Evolutionary conservation across 2,113 vertebrate genomes (phyloP), one percentile per base, ranked within the genome.

Genomic region (Seriola aureovittata): DNA sequence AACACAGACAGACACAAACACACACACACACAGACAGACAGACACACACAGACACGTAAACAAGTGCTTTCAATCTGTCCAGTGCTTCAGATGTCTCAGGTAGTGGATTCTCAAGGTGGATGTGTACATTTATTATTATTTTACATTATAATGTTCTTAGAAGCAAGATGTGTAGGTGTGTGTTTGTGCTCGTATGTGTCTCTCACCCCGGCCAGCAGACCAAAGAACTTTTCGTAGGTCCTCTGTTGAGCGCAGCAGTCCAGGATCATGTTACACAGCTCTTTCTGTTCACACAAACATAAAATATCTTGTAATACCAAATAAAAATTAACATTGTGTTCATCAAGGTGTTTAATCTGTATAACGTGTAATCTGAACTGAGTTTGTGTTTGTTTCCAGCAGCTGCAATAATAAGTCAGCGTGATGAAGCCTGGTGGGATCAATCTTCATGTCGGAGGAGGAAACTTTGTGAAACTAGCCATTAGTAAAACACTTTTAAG

Each of bases 221-320:
- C 98, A 34, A 99, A 99, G 95, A 99, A 99, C 93, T 99, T 99
- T 89, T 99, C 98, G 0, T 99, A 99, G 2, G 98, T 99, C 78
- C 98, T 97, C 94, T 99, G 98, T 82, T 99, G 98, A 86, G 98
- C 98, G 90, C 98, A 99, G 93, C 98, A 99, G 92, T 99, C 98
- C 84, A 99, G 96, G 91, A 99, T 99, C 98, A 99, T 99, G 94
- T 99, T 99, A 89, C 98, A 99, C 76, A 99, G 95, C 91, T 99
- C 98, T 93, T 99, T 99, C 98, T 99, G 92, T 66, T 80, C 21
- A 82, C 46, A 88, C 60, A 92, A 25, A 80, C 55, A 78, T 2
- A 44, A 32, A 32, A 59, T 0, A 58, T 21, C 67, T 23, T 36
- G 8, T 13, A 29, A 8, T 29, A 8, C 13, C 12, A 16, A 38